Percentiles rank a stretch among this genome's conserved stretches.
Conservation (phyloP, 2,797 vertebrate genomes). For the Coregonus sp. region DNA sequence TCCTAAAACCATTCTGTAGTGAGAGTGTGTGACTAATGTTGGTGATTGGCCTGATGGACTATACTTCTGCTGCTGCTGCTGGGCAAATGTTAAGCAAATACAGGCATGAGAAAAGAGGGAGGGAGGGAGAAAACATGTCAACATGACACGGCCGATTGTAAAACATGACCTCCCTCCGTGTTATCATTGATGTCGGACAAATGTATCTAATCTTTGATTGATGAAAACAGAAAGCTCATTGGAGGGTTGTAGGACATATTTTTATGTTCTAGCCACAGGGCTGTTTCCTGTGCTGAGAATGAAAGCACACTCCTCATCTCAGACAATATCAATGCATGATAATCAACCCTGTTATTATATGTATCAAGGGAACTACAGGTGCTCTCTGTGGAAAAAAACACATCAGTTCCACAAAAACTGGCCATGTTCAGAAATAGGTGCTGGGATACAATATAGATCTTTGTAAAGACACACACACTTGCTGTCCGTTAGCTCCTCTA, state of each 20-base stretch:
- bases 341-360: constrained; percentile 21
- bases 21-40: not conserved
- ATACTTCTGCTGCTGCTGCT: constrained; percentile 5
- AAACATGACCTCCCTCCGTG: constrained; percentile 53
- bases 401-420: not conserved
- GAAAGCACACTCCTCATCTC: not conserved
- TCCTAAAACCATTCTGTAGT: not conserved
- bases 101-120: constrained; percentile 36
- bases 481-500: constrained; percentile 17
- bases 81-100: constrained; percentile 48
- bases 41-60: not conserved
- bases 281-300: constrained; percentile 42
- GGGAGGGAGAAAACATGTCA: constrained; percentile 50
- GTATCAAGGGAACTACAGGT: no score
- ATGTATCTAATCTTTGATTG: constrained; percentile 53
- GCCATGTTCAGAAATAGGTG: no score
- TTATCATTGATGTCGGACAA: constrained; percentile 31
- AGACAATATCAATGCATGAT: constrained; percentile 30
- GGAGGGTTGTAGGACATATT: constrained; percentile 37
- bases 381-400: not conserved
- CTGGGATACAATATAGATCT: no score
- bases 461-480: constrained; percentile 10
- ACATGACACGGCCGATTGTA: constrained; percentile 48
- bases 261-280: constrained; percentile 41
- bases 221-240: constrained; percentile 35